These are phyloP conservation scores for Vicugna pacos DNA, from an alignment of 2,113 vertebrate genomes.

Conservation along the genomic window DNA sequence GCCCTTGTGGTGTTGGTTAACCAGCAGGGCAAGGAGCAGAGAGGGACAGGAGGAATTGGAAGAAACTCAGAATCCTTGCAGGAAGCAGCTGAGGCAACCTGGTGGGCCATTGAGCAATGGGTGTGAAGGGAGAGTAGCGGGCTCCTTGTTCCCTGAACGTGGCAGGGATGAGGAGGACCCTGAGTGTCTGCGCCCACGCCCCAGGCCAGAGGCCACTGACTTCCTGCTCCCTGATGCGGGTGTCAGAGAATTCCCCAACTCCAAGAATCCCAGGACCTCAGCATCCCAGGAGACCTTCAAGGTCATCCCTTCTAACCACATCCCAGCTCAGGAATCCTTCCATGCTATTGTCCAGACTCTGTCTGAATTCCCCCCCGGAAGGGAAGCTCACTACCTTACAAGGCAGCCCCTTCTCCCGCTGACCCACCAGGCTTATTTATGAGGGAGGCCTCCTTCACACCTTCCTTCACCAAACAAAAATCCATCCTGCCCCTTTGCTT, in stretches of 20 bases:
- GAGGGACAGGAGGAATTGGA: background rate
- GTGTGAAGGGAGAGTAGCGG: background rate
- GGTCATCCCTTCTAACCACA: conserved; percentile 70
- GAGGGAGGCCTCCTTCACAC: background rate
- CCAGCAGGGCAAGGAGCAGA: background rate
- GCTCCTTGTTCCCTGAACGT: background rate
- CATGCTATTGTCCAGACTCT: conserved; percentile 25
- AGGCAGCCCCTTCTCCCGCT: background rate
- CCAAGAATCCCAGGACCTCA: conserved; percentile 79
- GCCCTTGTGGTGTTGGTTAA: conserved; percentile 33
- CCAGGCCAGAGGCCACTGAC: conserved; percentile 37
- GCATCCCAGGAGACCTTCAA: conserved; percentile 72
- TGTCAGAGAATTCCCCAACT: conserved; percentile 76
- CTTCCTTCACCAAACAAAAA: background rate
- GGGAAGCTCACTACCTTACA: conserved; percentile 67
- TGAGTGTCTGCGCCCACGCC: background rate
- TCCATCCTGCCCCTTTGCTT: background rate
- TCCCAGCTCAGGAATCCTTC: conserved; percentile 68
- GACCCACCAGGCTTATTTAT: background rate
- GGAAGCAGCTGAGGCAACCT: conserved; percentile 61
- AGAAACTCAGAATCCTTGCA: conserved; percentile 38
- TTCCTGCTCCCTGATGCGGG: conserved; percentile 30
- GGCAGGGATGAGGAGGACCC: background rate
- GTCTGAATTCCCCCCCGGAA: background rate
- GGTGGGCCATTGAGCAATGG: background rate